A percentile compares a stretch with the other conserved stretches of the same genome.
These are phyloP conservation scores for Acipenser oxyrinchus DNA, from an alignment of 2,797 vertebrate genomes.

Conservation along the genomic window DNA sequence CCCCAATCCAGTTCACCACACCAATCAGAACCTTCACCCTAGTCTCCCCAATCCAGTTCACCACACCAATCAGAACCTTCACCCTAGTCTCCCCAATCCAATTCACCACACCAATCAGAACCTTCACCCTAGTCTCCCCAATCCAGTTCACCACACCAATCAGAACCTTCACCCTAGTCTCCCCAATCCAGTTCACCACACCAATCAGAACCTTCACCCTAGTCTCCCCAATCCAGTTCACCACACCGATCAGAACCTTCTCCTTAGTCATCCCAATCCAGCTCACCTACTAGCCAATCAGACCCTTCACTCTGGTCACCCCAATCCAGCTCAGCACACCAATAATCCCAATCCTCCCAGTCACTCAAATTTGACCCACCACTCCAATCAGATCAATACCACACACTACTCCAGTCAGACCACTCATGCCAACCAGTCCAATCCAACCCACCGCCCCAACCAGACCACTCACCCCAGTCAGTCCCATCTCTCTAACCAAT, in stretches of 20 bases:
- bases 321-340: not conserved
- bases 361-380: constrained; percentile 26
- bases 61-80: not conserved
- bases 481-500: constrained; percentile 29
- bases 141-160: no score
- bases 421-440: not conserved
- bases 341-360: constrained; percentile 49
- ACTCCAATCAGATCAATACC: not conserved
- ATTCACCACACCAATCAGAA: not conserved
- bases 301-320: no score
- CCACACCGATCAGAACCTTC: no score
- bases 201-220: no score
- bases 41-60: no score
- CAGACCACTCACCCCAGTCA: not conserved
- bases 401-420: not conserved
- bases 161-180: not conserved
- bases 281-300: no score
- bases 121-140: no score
- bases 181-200: no score
- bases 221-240: no score
- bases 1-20: not conserved
- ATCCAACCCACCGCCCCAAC: no score
- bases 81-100: not conserved
- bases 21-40: not conserved
- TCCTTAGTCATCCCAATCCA: no score